phyloP scores from a whole-genome alignment of 2,113 vertebrate species.

The Chaetodon trifascialis region DNA sequence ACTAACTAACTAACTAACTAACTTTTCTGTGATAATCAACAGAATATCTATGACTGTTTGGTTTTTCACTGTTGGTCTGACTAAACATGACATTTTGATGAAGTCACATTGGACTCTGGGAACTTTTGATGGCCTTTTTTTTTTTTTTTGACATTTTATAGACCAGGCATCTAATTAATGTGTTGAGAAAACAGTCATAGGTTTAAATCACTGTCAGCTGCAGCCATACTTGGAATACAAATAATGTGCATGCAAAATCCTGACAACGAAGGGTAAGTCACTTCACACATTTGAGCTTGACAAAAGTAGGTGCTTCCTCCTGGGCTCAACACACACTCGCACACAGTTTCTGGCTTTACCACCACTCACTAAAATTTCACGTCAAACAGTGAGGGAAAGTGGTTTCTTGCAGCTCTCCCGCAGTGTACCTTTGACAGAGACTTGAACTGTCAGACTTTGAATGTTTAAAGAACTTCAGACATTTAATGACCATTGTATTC shows the following conservation, averaged over 20 bases:
- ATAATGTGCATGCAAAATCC: not conserved
- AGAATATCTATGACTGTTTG: not conserved
- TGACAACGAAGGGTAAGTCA: not conserved
- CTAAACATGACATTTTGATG: not conserved
- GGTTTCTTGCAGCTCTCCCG: not conserved
- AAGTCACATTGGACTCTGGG: not conserved
- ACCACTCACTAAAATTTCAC: not conserved
- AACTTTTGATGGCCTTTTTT: not conserved
- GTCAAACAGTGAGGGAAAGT: not conserved
- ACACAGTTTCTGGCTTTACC: not conserved
- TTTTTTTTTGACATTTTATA: not conserved
- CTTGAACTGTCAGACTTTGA: not conserved
- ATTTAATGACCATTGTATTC: not conserved
- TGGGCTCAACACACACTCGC: not conserved
- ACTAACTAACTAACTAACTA: too few relatives aligned
- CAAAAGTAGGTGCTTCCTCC: conserved; percentile 14
- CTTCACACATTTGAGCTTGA: not conserved
- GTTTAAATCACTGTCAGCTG: not conserved
- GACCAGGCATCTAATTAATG: not conserved
- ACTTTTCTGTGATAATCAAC: not conserved
- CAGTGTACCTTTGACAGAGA: not conserved
- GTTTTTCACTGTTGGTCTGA: not conserved
- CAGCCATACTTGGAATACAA: not conserved
- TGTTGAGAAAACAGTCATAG: not conserved
- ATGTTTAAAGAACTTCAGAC: not conserved